phyloP scores from a whole-genome alignment of 2,113 vertebrate genomes.

The Orcinus orca region DNA sequence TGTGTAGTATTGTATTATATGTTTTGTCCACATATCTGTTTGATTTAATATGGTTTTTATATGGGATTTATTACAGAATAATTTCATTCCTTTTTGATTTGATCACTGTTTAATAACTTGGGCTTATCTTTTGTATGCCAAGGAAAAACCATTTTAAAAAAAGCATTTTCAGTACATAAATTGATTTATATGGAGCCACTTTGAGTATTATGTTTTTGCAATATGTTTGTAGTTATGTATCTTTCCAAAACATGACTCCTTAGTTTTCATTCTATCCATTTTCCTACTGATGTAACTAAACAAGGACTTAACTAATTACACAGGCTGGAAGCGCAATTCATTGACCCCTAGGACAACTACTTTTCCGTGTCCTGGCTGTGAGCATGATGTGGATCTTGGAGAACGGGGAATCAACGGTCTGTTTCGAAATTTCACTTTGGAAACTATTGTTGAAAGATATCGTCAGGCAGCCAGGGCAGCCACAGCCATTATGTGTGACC shows the following conservation, averaged over 20 bases:
- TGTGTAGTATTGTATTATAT: constrained; percentile 54
- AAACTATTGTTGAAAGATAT: constrained; percentile 96
- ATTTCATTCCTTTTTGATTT: constrained; percentile 52
- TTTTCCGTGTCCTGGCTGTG: constrained; percentile 94
- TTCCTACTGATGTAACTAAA: constrained; percentile 70
- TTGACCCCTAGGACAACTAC: constrained; percentile 90
- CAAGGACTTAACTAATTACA: constrained; percentile 84
- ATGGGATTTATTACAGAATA: not conserved
- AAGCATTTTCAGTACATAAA: constrained; percentile 22
- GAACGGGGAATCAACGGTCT: constrained; percentile 97
- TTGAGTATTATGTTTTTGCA: not conserved
- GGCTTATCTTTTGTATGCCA: constrained; percentile 34
- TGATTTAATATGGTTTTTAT: constrained; percentile 24
- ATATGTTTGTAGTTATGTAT: not conserved
- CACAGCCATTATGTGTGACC: constrained; percentile 95
- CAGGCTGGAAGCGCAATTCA: constrained; percentile 93
- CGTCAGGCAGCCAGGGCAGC: constrained; percentile 95
- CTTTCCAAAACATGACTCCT: constrained; percentile 9
- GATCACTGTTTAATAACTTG: not conserved
- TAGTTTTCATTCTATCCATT: constrained; percentile 1
- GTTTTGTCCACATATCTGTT: not conserved
- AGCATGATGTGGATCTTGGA: constrained; percentile 94
- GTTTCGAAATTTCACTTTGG: constrained; percentile 97
- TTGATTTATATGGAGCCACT: not conserved
- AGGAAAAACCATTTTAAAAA: not conserved